Percentiles rank a stretch among this genome's conserved stretches.
phyloP scores from a whole-genome alignment of 2,888 invertebrate genomes.

The Latrodectus elegans region DNA sequence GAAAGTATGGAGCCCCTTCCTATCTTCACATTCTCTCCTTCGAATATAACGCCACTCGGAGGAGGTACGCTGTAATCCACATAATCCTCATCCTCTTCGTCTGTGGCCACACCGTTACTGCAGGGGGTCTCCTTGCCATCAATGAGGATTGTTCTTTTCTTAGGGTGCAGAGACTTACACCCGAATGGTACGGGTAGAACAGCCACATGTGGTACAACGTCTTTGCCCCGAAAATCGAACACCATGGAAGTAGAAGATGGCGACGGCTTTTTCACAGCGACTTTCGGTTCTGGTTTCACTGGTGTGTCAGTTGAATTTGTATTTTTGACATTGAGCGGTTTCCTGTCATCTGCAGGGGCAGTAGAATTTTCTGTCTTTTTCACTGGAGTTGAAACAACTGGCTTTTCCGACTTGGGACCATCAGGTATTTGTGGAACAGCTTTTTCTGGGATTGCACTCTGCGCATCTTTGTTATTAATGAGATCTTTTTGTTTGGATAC shows the following conservation, averaged over 20 bases:
- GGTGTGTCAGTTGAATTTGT: conserved; percentile 9
- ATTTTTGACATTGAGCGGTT: background rate
- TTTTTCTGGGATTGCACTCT: background rate
- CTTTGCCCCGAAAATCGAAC: conserved; percentile 70
- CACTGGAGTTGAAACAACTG: background rate
- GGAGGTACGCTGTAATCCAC: conserved; percentile 60
- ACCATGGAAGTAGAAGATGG: conserved; percentile 52
- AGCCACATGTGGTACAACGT: conserved; percentile 68
- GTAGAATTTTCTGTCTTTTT: background rate
- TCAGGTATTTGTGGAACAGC: no score
- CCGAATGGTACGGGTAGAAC: conserved; percentile 63
- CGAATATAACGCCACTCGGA: conserved; percentile 72
- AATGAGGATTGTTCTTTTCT: conserved; percentile 23
- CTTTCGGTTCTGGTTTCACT: conserved; percentile 22
- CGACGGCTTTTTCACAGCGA: conserved; percentile 24
- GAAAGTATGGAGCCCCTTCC: conserved; percentile 67
- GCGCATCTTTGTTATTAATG: background rate
- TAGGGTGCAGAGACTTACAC: conserved; percentile 58
- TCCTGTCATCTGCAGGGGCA: background rate
- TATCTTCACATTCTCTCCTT: conserved; percentile 67
- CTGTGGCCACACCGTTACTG: conserved; percentile 40
- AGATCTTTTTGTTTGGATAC: conserved; percentile 1
- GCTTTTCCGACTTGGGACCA: conserved; percentile 7
- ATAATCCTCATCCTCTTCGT: conserved; percentile 70
- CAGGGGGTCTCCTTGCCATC: conserved; percentile 35